phyloP scores from a whole-genome alignment of 2,888 invertebrate species.

The Amphipyra berbera region DNA sequence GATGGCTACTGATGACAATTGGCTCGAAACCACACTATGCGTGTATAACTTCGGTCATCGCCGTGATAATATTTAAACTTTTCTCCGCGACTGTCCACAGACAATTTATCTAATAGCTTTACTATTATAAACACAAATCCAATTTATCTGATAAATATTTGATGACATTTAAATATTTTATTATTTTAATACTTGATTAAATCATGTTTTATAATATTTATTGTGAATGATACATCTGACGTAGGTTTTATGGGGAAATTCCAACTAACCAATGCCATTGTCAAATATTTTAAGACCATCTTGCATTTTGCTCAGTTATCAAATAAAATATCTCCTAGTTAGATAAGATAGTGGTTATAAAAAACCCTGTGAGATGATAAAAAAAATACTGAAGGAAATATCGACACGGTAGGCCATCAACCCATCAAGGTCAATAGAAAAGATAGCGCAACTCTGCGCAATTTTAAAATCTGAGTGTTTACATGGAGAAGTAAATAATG shows the following conservation, averaged over 20 bases:
- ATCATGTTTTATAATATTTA: not conserved
- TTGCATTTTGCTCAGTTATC: not conserved
- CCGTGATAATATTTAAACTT: not conserved
- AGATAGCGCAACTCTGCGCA: not conserved
- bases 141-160: conserved; percentile 14
- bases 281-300: not conserved
- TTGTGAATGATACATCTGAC: not conserved
- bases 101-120: conserved; percentile 15
- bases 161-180: conserved; percentile 2
- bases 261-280: not conserved
- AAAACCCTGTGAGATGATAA: conserved; percentile 10
- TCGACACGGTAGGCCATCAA: conserved; percentile 7
- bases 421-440: conserved; percentile 8
- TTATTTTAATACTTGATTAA: not conserved
- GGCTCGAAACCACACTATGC: not conserved
- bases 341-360: conserved; percentile 29
- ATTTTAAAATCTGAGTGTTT: not conserved
- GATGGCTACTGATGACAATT: not conserved
- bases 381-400: not conserved
- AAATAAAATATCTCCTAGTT: conserved; percentile 17
- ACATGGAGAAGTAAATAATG: not conserved
- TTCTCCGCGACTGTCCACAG: conserved; percentile 1
- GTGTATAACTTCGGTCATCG: not conserved
- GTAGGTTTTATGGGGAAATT: not conserved
- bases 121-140: not conserved